phyloP scores from a whole-genome alignment of 2,113 vertebrate species.

The Stigmatopora nigra region DNA sequence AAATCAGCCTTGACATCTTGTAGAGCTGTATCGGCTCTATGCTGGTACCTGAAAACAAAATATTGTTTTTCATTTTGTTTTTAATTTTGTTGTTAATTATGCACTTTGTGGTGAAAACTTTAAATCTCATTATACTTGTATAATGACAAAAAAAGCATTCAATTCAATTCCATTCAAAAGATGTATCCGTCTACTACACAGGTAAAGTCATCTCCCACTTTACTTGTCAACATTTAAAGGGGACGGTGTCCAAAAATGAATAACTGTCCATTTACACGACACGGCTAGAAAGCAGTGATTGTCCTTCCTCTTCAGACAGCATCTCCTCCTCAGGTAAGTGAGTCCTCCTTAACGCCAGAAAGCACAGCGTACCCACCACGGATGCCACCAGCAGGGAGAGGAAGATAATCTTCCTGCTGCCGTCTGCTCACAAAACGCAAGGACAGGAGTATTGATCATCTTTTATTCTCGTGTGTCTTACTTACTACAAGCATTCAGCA shows the following conservation, averaged over 20 bases:
- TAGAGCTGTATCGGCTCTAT: constrained; percentile 58
- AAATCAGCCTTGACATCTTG: constrained; percentile 65
- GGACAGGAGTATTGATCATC: constrained; percentile 26
- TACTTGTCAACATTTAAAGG: no score
- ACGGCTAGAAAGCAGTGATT: constrained; percentile 56
- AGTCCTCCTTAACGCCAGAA: constrained; percentile 81
- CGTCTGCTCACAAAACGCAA: constrained; percentile 64
- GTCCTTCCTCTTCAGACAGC: constrained; percentile 69
- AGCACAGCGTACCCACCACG: constrained; percentile 83
- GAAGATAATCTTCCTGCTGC: constrained; percentile 84
- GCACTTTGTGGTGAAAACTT: no score
- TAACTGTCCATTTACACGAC: constrained; percentile 49
- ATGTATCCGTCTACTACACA: background rate
- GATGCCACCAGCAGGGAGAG: constrained; percentile 84
- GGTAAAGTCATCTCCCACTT: no score
- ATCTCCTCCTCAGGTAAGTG: constrained; percentile 65
- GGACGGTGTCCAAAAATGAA: background rate
- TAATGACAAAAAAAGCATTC: no score
- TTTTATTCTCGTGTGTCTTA: constrained; percentile 6
- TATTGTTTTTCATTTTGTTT: background rate
- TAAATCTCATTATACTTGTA: no score
- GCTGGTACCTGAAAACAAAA: constrained; percentile 57
- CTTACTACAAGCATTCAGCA: background rate
- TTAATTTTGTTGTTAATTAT: background rate
- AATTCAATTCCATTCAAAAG: background rate